These are phyloP conservation scores for Perognathus longimembris DNA, from an alignment of 2,113 vertebrate genomes.

Conservation along the genomic window DNA sequence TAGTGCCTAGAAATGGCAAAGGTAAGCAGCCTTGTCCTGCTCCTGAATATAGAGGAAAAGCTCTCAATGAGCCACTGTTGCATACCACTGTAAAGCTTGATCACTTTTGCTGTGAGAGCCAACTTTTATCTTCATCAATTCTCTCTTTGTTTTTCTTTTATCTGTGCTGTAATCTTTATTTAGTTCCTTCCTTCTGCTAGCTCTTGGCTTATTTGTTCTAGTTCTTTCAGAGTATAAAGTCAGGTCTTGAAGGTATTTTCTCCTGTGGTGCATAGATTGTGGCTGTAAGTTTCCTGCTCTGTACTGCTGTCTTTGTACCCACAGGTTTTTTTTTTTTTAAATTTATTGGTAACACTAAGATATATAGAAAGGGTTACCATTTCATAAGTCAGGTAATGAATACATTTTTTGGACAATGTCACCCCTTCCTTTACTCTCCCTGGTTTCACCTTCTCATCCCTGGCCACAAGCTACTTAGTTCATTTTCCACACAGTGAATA, in stretches of 20 bases:
- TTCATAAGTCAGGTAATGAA: no score
- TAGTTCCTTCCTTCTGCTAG: slow-evolving; percentile 47
- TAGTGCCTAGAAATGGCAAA: no score
- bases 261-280: background rate
- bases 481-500: no score
- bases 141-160: slow-evolving; percentile 38
- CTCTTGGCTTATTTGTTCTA: slow-evolving; percentile 5
- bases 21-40: background rate
- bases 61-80: no score
- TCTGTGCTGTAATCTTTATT: slow-evolving; percentile 35
- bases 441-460: no score
- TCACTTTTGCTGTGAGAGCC: background rate
- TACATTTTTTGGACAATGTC: no score
- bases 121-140: slow-evolving; percentile 23
- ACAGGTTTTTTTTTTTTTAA: no score
- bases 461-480: no score
- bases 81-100: background rate
- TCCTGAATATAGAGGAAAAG: background rate
- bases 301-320: background rate
- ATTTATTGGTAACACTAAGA: no score
- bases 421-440: no score
- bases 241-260: background rate
- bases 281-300: background rate
- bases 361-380: no score
- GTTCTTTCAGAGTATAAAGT: slow-evolving; percentile 8